phyloP scores from a whole-genome alignment of 35 echinoderm and acorn worm genomes.

The Strongylocentrotus purpuratus region DNA sequence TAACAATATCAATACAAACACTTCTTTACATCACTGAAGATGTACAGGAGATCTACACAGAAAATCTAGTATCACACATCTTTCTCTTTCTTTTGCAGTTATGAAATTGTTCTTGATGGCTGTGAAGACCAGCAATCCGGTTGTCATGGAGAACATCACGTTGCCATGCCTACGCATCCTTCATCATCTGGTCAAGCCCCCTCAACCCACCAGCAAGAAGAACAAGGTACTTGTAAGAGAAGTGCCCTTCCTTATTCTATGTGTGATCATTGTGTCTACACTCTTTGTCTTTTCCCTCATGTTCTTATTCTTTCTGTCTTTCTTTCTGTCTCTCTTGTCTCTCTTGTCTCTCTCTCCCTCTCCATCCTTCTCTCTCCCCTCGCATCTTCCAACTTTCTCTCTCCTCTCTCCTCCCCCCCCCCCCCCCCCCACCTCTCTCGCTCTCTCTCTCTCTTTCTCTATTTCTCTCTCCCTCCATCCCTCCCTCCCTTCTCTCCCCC shows the following conservation, averaged over 20 bases:
- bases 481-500: not conserved
- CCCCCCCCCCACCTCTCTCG: too few species aligned
- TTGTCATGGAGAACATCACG: constrained; percentile 99
- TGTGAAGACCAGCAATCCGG: constrained; percentile 89
- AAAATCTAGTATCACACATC: too few species aligned
- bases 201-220: constrained; percentile 90
- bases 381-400: not conserved
- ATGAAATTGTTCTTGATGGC: constrained; percentile 94
- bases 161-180: constrained; percentile 93
- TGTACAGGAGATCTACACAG: too few species aligned
- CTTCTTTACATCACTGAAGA: not conserved
- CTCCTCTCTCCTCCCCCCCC: not conserved
- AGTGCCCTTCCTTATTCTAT: not conserved
- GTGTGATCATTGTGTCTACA: not conserved
- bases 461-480: not conserved
- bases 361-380: not conserved
- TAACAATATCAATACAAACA: not conserved
- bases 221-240: constrained; percentile 74
- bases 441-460: not conserved
- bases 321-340: not conserved
- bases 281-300: not conserved
- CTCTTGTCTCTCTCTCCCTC: not conserved
- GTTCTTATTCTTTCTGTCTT: not conserved
- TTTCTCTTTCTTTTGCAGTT: constrained; percentile 58
- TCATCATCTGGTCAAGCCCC: constrained; percentile 92